Percentiles rank a stretch among this genome's conserved stretches.
Conservation (phyloP, 2,797 vertebrate species). For the Molossus alvarezi region DNA sequence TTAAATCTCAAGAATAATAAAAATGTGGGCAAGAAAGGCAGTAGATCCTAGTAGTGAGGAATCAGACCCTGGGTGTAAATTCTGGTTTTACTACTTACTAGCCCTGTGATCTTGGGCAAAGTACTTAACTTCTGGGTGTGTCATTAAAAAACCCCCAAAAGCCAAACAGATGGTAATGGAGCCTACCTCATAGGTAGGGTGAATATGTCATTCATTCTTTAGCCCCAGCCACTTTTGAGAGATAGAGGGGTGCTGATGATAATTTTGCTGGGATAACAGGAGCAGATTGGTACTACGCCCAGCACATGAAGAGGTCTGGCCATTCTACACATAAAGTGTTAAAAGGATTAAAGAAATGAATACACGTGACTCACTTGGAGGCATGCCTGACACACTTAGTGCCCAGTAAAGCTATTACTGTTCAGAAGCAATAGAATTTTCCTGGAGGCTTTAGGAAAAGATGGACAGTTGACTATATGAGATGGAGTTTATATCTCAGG, state of each 20-base stretch:
- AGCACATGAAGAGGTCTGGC: not conserved
- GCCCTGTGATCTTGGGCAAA: not conserved
- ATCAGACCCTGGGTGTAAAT: not conserved
- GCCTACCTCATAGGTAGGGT: not conserved
- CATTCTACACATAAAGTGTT: not conserved
- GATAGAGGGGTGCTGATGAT: not conserved
- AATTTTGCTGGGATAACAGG: constrained; percentile 15
- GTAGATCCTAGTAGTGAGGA: not conserved
- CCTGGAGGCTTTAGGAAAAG: constrained; percentile 6
- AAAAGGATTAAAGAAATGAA: constrained; percentile 31
- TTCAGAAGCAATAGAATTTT: not conserved
- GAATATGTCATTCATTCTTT: constrained; percentile 3
- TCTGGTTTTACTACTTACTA: not conserved
- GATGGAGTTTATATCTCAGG: not conserved
- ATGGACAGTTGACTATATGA: not conserved
- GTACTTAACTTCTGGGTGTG: not conserved
- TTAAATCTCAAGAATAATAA: not conserved
- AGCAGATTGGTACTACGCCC: not conserved
- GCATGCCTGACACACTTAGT: not conserved
- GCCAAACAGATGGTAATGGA: not conserved
- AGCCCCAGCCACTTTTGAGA: not conserved
- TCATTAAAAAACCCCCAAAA: not conserved
- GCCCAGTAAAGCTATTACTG: not conserved
- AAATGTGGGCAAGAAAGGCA: not conserved
- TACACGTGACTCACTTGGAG: not conserved